Conservation (phyloP, 2,888 invertebrate genomes). For the Amblyteles armatorius region DNA sequence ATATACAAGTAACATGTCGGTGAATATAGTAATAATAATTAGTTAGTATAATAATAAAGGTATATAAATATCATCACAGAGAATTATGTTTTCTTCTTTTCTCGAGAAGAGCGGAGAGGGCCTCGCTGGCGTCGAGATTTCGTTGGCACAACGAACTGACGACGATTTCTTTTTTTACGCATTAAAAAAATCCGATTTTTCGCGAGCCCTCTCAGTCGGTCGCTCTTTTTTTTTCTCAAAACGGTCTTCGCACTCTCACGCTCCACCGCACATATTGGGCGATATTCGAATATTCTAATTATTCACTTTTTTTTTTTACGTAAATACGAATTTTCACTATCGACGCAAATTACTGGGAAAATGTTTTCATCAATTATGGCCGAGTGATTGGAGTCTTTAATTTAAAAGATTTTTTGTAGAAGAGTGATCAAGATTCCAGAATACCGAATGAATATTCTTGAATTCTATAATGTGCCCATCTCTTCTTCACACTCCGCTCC, state of each 20-base stretch:
- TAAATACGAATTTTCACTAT: background rate
- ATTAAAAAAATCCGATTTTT: slow-evolving; percentile 3
- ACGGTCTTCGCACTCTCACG: slow-evolving; percentile 12
- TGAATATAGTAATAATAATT: slow-evolving; percentile 70
- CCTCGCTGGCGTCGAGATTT: slow-evolving; percentile 30
- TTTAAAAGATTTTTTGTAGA: background rate
- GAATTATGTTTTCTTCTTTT: slow-evolving; percentile 73
- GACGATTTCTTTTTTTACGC: background rate
- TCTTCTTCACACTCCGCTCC: background rate
- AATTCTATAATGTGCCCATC: background rate
- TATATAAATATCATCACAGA: slow-evolving; percentile 80
- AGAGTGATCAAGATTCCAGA: background rate
- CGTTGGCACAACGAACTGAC: background rate
- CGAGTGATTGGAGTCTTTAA: background rate
- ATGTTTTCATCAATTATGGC: background rate
- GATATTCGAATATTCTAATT: slow-evolving; percentile 1
- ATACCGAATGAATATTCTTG: background rate
- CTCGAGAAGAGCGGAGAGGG: slow-evolving; percentile 41
- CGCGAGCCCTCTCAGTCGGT: slow-evolving; percentile 12
- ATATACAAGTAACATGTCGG: slow-evolving; percentile 68
- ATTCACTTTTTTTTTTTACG: background rate
- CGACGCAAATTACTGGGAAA: background rate
- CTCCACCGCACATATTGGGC: background rate
- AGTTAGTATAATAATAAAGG: slow-evolving; percentile 74
- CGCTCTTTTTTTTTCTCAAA: slow-evolving; percentile 23